Evolutionary conservation across 2,113 vertebrate genomes (phyloP).

Genomic region (Podarcis raffonei): DNA sequence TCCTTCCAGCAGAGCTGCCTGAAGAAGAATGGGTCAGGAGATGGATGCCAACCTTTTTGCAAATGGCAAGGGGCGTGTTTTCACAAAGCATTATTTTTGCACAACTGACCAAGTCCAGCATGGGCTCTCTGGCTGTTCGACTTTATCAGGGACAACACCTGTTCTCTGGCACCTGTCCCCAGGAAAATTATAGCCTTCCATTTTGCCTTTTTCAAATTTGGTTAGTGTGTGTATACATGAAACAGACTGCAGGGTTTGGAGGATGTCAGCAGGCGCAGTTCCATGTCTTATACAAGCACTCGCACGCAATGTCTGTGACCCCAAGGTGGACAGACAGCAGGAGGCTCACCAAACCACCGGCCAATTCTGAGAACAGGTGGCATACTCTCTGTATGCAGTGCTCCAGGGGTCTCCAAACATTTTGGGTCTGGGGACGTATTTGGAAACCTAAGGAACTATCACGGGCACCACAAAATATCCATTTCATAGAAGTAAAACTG

Average conservation of each 20-base stretch:
- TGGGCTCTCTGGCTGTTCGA: neutral
- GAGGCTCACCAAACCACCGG: neutral
- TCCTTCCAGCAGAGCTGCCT: rapidly evolving
- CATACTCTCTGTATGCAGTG: neutral
- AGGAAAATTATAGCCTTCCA: neutral
- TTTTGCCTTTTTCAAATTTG: neutral
- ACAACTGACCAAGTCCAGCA: neutral
- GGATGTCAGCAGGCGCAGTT: no score
- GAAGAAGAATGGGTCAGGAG: neutral
- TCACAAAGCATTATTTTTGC: no score
- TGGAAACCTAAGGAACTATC: no score
- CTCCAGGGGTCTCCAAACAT: neutral
- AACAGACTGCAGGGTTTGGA: neutral
- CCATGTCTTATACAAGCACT: neutral
- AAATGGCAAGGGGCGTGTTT: neutral
- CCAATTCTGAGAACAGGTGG: neutral
- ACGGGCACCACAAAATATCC: no score
- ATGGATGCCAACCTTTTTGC: neutral
- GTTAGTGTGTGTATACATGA: no score
- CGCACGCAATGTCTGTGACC: neutral
- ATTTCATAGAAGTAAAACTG: no score
- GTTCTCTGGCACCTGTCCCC: neutral
- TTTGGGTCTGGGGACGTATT: no score
- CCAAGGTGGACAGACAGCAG: neutral
- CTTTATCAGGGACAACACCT: neutral